Conservation (phyloP, 2,888 invertebrate genomes). For the Trileptium ribeirensis region DNA sequence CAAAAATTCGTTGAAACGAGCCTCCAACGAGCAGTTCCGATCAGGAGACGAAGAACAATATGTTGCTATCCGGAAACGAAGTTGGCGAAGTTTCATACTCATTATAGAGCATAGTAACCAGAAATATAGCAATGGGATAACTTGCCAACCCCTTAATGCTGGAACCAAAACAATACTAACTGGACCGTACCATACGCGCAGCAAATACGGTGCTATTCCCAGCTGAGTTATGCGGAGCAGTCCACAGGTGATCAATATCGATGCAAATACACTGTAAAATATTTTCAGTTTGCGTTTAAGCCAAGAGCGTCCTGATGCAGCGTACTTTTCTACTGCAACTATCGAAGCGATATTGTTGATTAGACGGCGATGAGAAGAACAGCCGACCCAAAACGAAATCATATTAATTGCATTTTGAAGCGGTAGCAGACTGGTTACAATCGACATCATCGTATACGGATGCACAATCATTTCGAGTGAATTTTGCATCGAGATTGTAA, state of each 20-base stretch:
- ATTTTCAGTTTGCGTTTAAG: neutral
- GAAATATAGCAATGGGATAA: neutral
- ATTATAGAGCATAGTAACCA: neutral
- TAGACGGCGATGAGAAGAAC: neutral
- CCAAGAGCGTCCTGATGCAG: neutral
- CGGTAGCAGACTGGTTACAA: constrained; percentile 4
- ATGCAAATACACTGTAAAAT: too few species aligned
- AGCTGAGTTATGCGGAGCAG: neutral
- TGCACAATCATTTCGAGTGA: too few species aligned
- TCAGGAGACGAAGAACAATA: too few species aligned
- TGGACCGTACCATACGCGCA: neutral
- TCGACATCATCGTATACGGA: constrained; percentile 11
- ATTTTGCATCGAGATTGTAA: too few species aligned
- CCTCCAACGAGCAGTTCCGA: neutral
- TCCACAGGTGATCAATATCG: neutral
- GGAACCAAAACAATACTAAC: neutral
- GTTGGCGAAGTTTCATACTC: neutral
- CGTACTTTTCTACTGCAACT: too few species aligned
- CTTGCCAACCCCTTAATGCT: neutral
- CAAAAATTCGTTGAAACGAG: neutral
- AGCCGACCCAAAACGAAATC: neutral
- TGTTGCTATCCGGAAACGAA: neutral
- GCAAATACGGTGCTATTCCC: neutral
- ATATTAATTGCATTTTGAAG: neutral
- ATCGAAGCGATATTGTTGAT: neutral